Evolutionary conservation across 2,113 vertebrate species (phyloP).

Genomic region (Microtus ochrogaster): DNA sequence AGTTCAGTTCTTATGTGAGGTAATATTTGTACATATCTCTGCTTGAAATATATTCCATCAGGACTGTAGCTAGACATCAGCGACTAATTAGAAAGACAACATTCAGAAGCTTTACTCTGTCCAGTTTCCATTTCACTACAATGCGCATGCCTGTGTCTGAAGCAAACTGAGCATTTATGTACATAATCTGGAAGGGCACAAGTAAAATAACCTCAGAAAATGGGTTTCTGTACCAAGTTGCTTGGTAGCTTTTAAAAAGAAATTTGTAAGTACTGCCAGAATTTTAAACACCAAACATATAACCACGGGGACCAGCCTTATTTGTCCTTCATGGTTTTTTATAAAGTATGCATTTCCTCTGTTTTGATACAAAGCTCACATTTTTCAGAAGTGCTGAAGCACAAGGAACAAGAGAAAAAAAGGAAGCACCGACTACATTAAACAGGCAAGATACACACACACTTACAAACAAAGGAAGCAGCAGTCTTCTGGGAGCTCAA

Average conservation of each 20-base stretch:
- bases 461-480: neutral
- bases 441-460: neutral
- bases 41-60: constrained; percentile 32
- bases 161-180: neutral
- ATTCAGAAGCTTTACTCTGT: neutral
- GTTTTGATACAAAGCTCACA: constrained; percentile 35
- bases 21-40: constrained; percentile 45
- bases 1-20: neutral
- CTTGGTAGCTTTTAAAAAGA: neutral
- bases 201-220: neutral
- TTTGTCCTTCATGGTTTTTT: constrained; percentile 12
- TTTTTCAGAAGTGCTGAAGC: constrained; percentile 11
- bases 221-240: constrained; percentile 11
- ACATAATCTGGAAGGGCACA: constrained; percentile 54
- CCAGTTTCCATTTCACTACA: constrained; percentile 43
- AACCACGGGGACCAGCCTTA: neutral
- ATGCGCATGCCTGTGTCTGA: constrained; percentile 54
- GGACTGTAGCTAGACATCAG: constrained; percentile 42
- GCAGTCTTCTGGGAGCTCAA: neutral
- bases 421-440: neutral
- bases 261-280: constrained; percentile 4
- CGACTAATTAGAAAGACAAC: constrained; percentile 43
- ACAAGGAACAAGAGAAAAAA: neutral
- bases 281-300: neutral
- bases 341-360: constrained; percentile 35